These are phyloP conservation scores for Philotrypesis tridentata DNA, from an alignment of 1,140 invertebrate genomes.

Conservation along the genomic window DNA sequence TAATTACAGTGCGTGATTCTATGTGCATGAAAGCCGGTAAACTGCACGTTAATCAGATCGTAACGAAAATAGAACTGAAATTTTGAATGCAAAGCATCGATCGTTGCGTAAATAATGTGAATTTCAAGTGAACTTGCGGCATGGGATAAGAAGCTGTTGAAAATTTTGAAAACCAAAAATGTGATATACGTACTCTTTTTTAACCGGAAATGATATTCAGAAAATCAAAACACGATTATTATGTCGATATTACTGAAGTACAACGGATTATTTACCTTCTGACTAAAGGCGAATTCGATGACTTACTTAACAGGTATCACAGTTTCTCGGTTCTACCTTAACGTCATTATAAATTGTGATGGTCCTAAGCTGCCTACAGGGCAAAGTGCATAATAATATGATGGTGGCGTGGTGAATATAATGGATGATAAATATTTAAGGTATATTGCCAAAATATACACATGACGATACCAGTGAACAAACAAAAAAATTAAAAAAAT, in stretches of 20 bases:
- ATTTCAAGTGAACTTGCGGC: slow-evolving; percentile 16
- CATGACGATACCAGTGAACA: slow-evolving; percentile 59
- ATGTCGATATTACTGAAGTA: slow-evolving; percentile 43
- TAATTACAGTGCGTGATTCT: slow-evolving; percentile 10
- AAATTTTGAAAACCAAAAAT: slow-evolving; percentile 31
- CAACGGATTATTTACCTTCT: slow-evolving; percentile 22
- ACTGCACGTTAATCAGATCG: not conserved
- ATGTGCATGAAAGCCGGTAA: not conserved
- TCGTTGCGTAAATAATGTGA: slow-evolving; percentile 11
- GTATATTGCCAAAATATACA: slow-evolving; percentile 53
- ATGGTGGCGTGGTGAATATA: slow-evolving; percentile 48
- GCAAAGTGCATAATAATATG: slow-evolving; percentile 67
- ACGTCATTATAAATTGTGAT: slow-evolving; percentile 60
- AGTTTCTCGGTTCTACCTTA: slow-evolving; percentile 34
- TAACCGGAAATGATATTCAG: slow-evolving; percentile 39
- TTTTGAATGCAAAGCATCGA: slow-evolving; percentile 8
- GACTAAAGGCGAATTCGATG: slow-evolving; percentile 9
- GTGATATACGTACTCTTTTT: slow-evolving; percentile 46
- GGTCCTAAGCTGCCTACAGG: slow-evolving; percentile 63
- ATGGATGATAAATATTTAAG: slow-evolving; percentile 54
- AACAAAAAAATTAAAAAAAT: slow-evolving; percentile 34
- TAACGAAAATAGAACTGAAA: not conserved
- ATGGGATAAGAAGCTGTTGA: slow-evolving; percentile 32
- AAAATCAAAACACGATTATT: slow-evolving; percentile 38
- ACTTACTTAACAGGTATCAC: slow-evolving; percentile 26